phyloP scores from a whole-genome alignment of 2,113 vertebrate genomes.

The Acanthisitta chloris region DNA sequence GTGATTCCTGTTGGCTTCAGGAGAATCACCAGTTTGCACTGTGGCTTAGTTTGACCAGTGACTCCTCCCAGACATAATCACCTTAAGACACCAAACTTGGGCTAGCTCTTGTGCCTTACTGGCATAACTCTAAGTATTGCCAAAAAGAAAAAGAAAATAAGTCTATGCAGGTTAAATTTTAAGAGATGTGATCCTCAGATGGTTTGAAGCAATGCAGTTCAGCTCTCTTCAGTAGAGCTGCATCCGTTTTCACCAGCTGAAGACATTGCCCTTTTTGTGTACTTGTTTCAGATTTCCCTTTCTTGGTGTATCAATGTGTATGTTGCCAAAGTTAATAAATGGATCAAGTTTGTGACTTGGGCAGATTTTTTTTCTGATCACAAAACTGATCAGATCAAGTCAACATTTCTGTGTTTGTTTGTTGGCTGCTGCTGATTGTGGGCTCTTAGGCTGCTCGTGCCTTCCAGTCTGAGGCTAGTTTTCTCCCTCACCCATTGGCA shows the following conservation, averaged over 20 bases:
- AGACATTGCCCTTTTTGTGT: slow-evolving; percentile 49
- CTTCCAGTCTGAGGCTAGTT: background rate
- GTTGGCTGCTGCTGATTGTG: background rate
- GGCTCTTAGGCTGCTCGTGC: background rate
- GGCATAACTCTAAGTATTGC: slow-evolving; percentile 49
- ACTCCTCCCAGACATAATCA: slow-evolving; percentile 10
- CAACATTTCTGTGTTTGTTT: background rate
- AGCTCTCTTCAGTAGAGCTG: background rate
- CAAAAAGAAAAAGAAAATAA: slow-evolving; percentile 26
- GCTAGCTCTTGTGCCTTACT: slow-evolving; percentile 59
- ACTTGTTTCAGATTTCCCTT: slow-evolving; percentile 34
- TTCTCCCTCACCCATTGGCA: background rate
- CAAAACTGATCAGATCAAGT: background rate
- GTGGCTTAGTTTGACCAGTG: slow-evolving; percentile 32
- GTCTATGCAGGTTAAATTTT: slow-evolving; percentile 61
- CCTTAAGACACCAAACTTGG: background rate
- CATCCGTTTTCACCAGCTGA: slow-evolving; percentile 41
- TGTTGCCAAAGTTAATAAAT: slow-evolving; percentile 61
- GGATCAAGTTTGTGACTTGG: slow-evolving; percentile 36
- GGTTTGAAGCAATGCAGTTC: slow-evolving; percentile 17
- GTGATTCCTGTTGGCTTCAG: background rate
- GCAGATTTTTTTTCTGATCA: slow-evolving; percentile 16
- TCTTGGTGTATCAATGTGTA: slow-evolving; percentile 15
- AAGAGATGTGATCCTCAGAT: slow-evolving; percentile 26
- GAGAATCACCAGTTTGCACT: background rate